A percentile compares a stretch with the other conserved stretches of the same genome.
These are phyloP conservation scores for Hylomyscus alleni DNA, from an alignment of 2,797 vertebrate species.

Conservation along the genomic window DNA sequence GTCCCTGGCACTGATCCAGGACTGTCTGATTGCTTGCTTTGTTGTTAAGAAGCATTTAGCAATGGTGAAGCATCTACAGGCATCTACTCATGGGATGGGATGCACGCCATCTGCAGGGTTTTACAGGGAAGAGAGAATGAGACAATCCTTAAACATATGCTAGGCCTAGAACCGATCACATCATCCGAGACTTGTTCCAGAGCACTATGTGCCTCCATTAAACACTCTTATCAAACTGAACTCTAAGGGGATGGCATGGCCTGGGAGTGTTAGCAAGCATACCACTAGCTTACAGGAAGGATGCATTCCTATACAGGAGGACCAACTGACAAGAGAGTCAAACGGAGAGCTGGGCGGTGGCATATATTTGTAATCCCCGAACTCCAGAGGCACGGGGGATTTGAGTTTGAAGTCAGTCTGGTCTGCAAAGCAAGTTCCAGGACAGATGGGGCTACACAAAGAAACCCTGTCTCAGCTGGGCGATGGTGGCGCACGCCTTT, in stretches of 20 bases:
- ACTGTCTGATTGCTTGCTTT: slow-evolving; percentile 5
- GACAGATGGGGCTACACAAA: background rate
- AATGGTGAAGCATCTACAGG: slow-evolving; percentile 33
- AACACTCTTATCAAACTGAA: background rate
- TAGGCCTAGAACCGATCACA: slow-evolving; percentile 17
- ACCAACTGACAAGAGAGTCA: background rate
- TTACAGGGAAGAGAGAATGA: slow-evolving; percentile 57
- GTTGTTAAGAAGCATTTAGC: slow-evolving; percentile 23
- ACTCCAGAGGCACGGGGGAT: background rate
- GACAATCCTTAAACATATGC: background rate
- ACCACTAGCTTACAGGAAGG: background rate
- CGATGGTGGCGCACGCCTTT: too few species aligned
- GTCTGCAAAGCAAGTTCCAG: background rate
- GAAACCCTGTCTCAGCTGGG: background rate
- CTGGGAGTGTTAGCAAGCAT: background rate
- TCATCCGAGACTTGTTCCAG: slow-evolving; percentile 3
- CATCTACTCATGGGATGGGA: background rate
- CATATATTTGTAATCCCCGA: background rate
- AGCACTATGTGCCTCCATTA: background rate
- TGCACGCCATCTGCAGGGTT: slow-evolving; percentile 16
- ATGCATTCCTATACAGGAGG: background rate
- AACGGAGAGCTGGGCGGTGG: background rate
- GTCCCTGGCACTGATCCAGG: background rate
- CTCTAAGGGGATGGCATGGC: background rate
- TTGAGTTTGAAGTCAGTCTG: background rate